Evolutionary conservation across 1,140 invertebrate species (phyloP).

Genomic region (Caenorhabditis remanei): DNA sequence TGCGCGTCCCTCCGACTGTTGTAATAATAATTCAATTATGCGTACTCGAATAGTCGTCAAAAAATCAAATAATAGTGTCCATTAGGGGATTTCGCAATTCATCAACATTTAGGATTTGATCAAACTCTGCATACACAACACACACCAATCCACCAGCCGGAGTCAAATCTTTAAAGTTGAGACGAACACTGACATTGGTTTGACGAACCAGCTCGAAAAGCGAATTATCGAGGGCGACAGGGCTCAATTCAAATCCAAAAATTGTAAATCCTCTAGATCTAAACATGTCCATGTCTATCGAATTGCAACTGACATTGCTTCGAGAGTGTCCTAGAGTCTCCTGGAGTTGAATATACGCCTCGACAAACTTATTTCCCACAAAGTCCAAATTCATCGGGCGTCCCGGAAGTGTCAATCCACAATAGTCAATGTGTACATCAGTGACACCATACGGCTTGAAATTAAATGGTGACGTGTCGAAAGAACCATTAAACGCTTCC

Average conservation of each 20-base stretch:
- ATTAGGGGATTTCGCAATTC: background rate
- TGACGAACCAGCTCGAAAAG: slow-evolving; percentile 4
- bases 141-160: background rate
- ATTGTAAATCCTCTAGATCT: background rate
- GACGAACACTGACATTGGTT: background rate
- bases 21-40: too few relatives aligned
- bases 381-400: background rate
- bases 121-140: background rate
- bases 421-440: background rate
- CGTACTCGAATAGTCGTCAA: background rate
- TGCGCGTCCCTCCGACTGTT: too few relatives aligned
- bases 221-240: background rate
- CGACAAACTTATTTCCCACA: background rate
- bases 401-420: background rate
- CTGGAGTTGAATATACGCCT: background rate
- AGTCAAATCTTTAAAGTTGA: background rate
- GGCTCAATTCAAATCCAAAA: slow-evolving; percentile 5
- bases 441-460: background rate
- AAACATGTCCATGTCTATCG: background rate
- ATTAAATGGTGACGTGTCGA: background rate
- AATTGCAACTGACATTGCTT: background rate
- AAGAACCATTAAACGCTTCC: background rate
- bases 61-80: background rate
- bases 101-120: background rate
- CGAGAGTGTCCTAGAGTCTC: background rate